Conservation (phyloP, 2,797 vertebrate genomes). For the Scyliorhinus canicula region DNA sequence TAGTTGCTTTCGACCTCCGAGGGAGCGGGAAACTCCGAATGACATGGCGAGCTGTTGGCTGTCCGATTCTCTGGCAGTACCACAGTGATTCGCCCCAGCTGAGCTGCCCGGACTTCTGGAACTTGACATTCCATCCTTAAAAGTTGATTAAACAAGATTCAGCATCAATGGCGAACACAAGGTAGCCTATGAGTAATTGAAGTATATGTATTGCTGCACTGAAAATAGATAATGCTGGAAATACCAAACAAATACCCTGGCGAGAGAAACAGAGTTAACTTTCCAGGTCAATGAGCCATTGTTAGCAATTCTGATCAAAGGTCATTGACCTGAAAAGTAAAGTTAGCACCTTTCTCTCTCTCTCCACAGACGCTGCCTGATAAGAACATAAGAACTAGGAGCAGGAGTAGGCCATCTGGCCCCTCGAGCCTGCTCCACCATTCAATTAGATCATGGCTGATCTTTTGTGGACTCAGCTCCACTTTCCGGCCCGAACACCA, state of each 20-base stretch:
- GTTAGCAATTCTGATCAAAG: not conserved
- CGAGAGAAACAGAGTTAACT: not conserved
- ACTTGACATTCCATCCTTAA: slow-evolving; percentile 48
- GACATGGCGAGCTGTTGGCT: slow-evolving; percentile 38
- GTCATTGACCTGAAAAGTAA: not conserved
- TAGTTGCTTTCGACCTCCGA: slow-evolving; percentile 39
- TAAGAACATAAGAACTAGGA: too few relatives aligned
- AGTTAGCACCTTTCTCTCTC: not conserved
- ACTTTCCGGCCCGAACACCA: too few relatives aligned
- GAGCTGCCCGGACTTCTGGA: slow-evolving; percentile 44
- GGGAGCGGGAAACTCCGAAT: slow-evolving; percentile 9
- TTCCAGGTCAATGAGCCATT: not conserved
- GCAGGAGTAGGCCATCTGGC: too few relatives aligned
- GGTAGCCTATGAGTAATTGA: not conserved
- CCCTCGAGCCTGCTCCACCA: too few relatives aligned
- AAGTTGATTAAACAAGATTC: slow-evolving; percentile 29
- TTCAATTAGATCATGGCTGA: too few relatives aligned
- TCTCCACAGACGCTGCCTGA: not conserved
- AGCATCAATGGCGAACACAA: not conserved
- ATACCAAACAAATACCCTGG: not conserved
- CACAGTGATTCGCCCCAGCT: slow-evolving; percentile 45
- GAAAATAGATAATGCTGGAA: not conserved
- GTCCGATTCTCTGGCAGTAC: slow-evolving; percentile 41
- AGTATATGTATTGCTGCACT: not conserved
- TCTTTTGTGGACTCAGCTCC: too few relatives aligned